Evolutionary conservation across 2,888 invertebrate genomes (phyloP), one percentile per base, ranked within the genome.

Genomic region (Seladonia tumulorum): DNA sequence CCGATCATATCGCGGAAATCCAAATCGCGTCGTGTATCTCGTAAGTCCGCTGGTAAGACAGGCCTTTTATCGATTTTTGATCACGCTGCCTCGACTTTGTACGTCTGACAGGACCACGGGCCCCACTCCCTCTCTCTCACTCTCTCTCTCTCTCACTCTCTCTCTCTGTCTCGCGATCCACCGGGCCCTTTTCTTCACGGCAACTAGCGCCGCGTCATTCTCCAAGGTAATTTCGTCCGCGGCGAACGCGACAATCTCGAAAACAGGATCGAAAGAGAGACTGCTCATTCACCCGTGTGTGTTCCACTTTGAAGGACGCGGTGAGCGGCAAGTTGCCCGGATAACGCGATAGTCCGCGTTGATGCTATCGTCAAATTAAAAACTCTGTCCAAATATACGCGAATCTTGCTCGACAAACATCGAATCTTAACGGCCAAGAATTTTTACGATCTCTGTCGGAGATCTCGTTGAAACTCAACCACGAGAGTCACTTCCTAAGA

Each of bases 1-100:
- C 79, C 88, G 93, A 92, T 93, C 93, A 91, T 91, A 93, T 93
- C 93, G 88, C 91, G 91, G 91, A 49, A 91, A 93, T 92, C 90
- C 90, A 79, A 88, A 90, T 91, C 91, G 88, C 87, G 60, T 79
- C 82, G 83, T 87, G 90, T 90, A 90, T 87, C 90, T 89, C 72
- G 72, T 76, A 75, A 83, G 79, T 14, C 79, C 82, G 76, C 82
- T 82, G 79, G 86, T 81, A 82, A 85, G 88, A 89, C 86, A 82
- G 85, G 76, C 79, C 79, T 85, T 87, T 90, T 88, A 90, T 88
- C 90, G 88, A 86, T 89, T 87, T 83, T 76, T 82, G 85, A 88
- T 88, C 86, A 71, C 35, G 66, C 60, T 29, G 47, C 57, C 72
- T 16, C 25, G 16, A 72, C 76, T 83, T 66, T 49, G 8, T 25